Evolutionary conservation across 2,888 invertebrate genomes (phyloP).

Genomic region (Idaea straminata): DNA sequence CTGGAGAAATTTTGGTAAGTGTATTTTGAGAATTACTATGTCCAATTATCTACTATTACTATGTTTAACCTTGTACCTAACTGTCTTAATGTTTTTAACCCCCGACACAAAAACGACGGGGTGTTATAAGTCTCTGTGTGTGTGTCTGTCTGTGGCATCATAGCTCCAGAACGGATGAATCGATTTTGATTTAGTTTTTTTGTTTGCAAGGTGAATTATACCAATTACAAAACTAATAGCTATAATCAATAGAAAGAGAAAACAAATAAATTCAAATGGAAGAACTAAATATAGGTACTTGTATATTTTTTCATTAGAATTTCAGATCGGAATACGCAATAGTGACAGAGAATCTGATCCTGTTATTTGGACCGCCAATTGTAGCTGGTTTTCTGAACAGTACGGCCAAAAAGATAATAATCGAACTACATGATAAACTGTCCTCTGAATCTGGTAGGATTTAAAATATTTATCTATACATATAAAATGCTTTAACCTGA

Average conservation of each 20-base stretch:
- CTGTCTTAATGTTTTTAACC: no score
- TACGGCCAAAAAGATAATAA: not conserved
- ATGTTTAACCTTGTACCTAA: no score
- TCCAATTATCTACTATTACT: not conserved
- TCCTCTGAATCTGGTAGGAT: not conserved
- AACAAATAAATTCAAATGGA: not conserved
- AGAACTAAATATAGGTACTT: not conserved
- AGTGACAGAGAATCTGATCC: not conserved
- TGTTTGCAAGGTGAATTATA: no score
- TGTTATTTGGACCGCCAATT: not conserved
- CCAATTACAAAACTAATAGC: no score
- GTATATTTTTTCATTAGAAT: not conserved
- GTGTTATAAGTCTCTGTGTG: no score
- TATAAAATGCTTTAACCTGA: no score
- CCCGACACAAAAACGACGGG: no score
- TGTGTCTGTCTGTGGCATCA: no score
- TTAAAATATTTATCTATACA: no score
- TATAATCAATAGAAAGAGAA: no score
- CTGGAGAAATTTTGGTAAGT: not conserved
- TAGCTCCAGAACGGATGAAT: no score
- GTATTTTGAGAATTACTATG: not conserved
- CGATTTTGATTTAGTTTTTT: no score
- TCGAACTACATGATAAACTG: not conserved
- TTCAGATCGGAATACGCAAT: not conserved
- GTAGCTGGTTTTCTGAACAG: not conserved